Conservation (phyloP, 1,140 invertebrate species). For the Ceratoteleas bidentatus region DNA sequence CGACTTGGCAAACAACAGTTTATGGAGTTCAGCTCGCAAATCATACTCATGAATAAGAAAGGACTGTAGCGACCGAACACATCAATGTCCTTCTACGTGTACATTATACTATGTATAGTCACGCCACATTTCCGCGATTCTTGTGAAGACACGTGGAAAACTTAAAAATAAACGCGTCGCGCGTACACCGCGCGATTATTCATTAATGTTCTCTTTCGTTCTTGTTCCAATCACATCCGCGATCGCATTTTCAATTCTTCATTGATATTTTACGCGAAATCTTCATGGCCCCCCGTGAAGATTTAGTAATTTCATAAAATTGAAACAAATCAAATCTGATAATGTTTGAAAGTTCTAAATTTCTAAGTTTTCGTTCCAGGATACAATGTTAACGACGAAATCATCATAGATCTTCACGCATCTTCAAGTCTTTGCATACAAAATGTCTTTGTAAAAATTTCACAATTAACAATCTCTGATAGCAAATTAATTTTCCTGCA, state of each 20-base stretch:
- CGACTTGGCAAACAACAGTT: constrained; percentile 3
- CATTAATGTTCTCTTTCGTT: neutral
- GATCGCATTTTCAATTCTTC: neutral
- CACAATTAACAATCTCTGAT: too few species aligned
- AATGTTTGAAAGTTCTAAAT: too few species aligned
- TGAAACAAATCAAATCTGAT: too few species aligned
- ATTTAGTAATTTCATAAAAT: too few species aligned
- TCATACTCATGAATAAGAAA: constrained; percentile 36
- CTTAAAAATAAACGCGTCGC: constrained; percentile 22
- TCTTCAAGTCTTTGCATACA: too few species aligned
- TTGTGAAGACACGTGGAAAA: constrained; percentile 43
- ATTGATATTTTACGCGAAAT: neutral
- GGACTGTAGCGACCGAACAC: constrained; percentile 28
- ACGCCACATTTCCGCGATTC: constrained; percentile 35
- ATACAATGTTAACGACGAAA: too few species aligned
- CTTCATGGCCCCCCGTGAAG: too few species aligned
- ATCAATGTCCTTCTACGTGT: constrained; percentile 31
- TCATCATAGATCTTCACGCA: too few species aligned
- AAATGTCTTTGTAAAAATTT: too few species aligned
- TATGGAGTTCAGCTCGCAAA: constrained; percentile 27
- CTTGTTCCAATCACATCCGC: neutral
- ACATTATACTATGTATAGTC: constrained; percentile 24
- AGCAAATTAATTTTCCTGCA: too few species aligned
- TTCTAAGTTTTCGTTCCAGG: too few species aligned
- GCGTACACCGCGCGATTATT: neutral